Conservation (phyloP, 1,140 invertebrate genomes). For the Drosophila suzukii region DNA sequence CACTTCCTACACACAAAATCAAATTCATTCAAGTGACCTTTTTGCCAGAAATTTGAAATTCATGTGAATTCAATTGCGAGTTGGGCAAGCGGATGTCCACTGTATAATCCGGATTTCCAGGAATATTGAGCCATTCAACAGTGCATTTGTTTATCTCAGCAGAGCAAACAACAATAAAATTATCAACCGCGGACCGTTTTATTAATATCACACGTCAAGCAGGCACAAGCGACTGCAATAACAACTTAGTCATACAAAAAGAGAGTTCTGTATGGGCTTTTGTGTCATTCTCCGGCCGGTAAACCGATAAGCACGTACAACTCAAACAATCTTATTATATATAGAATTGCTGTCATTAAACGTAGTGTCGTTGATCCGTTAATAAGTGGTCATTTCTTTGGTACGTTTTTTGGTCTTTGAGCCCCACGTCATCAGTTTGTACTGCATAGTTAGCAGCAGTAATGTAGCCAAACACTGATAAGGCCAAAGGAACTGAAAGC, state of each 20-base stretch:
- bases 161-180: conserved; percentile 40
- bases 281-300: conserved; percentile 66
- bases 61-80: conserved; percentile 2
- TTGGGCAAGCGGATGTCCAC: conserved; percentile 22
- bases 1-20: not conserved
- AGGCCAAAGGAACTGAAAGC: conserved; percentile 4
- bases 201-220: conserved; percentile 57
- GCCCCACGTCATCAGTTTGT: conserved; percentile 59
- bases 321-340: conserved; percentile 3
- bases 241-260: conserved; percentile 20
- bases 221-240: conserved; percentile 32
- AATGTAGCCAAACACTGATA: conserved; percentile 31
- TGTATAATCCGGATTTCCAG: conserved; percentile 21
- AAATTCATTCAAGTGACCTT: conserved; percentile 34
- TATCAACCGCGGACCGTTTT: conserved; percentile 28
- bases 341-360: conserved; percentile 39
- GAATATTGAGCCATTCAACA: conserved; percentile 5
- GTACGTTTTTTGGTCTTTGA: conserved; percentile 6
- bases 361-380: conserved; percentile 51
- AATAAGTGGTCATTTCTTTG: conserved; percentile 14
- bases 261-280: conserved; percentile 14
- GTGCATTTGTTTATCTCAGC: conserved; percentile 10
- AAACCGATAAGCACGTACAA: conserved; percentile 65
- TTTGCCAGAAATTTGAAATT: conserved; percentile 25
- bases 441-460: not conserved